Evolutionary conservation across 2,888 invertebrate species (phyloP), one percentile per base, ranked within the genome.

Genomic region (Norana najaformis): DNA sequence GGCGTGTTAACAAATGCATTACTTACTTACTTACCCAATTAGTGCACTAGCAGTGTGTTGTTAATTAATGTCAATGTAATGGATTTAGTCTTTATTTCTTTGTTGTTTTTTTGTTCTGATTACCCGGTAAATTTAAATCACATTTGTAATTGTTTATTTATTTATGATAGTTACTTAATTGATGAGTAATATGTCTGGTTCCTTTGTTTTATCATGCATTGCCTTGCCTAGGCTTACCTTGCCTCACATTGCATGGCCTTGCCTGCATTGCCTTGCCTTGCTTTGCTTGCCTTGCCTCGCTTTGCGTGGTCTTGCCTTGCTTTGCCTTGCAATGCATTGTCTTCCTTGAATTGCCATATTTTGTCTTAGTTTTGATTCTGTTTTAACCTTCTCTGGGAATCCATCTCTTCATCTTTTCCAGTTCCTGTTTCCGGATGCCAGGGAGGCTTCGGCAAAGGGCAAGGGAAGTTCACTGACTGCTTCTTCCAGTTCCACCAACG

Each of bases 361-460:
- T 69, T 8, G 1, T 30, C 30, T 69, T n/a, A n/a, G 30, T n/a
- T 69, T 69, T 69, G 13, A 16, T n/a, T n/a, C 16, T 3, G 30
- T 69, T 30, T 23, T 20, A 23, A 20, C 47, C 20, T 47, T 23
- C 47, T 47, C 8, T 23, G 23, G 23, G 47, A 47, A 5, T 47
- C 23, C 47, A 47, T 47, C 47, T 47, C 82, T 37, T 20, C 23
- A 39, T 20, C 35, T 35, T 47, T 88, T 90, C 36, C 88, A 90
- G 90, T 88, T 88, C 38, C 88, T 90, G 41, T 90, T 90, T 89
- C 90, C 90, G 11, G 90, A 90, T 83, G 89, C 89, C 36, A 83
- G 35, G 83, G 36, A 37, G 16, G 69, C 69, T 41, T 47, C 90
- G 35, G 20, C 88, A 35, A 85, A 85, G 37, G 23, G 35, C 0